These are phyloP conservation scores for Rotaria macrura DNA, from an alignment of 2,888 invertebrate genomes.

Conservation along the genomic window DNA sequence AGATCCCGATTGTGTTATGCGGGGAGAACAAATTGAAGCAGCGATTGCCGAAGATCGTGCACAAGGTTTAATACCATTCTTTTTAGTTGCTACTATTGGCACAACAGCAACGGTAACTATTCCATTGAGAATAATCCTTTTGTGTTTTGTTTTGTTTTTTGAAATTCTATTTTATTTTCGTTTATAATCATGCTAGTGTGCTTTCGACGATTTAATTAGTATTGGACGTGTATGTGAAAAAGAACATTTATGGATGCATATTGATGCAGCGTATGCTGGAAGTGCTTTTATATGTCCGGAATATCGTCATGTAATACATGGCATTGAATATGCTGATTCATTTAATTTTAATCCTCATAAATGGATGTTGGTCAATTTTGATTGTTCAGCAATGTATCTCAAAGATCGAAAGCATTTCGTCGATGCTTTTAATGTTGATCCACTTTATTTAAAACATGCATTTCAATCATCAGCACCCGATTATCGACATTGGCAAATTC, in stretches of 20 bases:
- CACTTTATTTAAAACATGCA: conserved; percentile 46
- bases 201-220: conserved; percentile 76
- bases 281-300: conserved; percentile 87
- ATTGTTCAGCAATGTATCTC: conserved; percentile 57
- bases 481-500: conserved; percentile 34
- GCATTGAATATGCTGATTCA: conserved; percentile 65
- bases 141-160: no score
- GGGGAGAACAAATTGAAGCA: conserved; percentile 58
- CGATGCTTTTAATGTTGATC: conserved; percentile 48
- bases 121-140: neutral
- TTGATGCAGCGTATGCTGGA: conserved; percentile 95
- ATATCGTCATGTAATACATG: conserved; percentile 71
- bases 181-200: conserved; percentile 56
- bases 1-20: conserved; percentile 58
- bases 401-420: conserved; percentile 43
- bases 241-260: conserved; percentile 83
- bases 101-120: conserved; percentile 69
- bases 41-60: conserved; percentile 43
- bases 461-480: conserved; percentile 30
- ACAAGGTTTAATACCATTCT: conserved; percentile 48
- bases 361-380: conserved; percentile 97
- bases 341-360: conserved; percentile 96
- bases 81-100: conserved; percentile 67
- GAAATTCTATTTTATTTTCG: no score
- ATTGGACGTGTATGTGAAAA: conserved; percentile 56